A percentile compares a stretch with the other conserved stretches of the same genome.
Evolutionary conservation across 2,113 vertebrate species (phyloP).

Genomic region (Pseudopipra pipra): DNA sequence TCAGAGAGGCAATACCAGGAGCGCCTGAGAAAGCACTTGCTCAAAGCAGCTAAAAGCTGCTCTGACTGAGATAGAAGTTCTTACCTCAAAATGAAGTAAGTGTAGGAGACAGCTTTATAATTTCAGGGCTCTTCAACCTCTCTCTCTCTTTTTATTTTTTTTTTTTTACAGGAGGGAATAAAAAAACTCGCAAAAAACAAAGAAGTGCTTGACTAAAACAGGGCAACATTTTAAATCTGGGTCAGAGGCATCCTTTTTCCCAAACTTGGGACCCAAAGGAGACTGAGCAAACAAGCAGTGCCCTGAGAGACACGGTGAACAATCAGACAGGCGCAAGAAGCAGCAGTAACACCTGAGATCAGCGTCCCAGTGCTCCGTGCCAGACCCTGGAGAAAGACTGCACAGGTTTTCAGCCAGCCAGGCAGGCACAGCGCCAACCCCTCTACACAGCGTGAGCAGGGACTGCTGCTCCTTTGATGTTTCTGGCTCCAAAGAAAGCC

Average conservation of each 20-base stretch:
- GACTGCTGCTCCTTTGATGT: not conserved
- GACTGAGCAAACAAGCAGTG: not conserved
- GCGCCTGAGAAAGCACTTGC: conserved; percentile 3
- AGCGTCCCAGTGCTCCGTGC: not conserved
- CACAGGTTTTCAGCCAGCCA: not conserved
- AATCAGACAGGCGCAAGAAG: not conserved
- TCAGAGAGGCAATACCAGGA: conserved; percentile 32
- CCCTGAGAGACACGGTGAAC: fast-evolving
- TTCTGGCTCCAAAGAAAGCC: not conserved
- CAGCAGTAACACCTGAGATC: not conserved
- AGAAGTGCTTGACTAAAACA: not conserved
- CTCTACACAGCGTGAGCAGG: not conserved
- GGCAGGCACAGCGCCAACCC: not conserved
- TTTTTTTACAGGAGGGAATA: not conserved
- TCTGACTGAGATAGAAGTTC: not conserved
- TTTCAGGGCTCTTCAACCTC: not conserved
- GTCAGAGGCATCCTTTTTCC: not conserved
- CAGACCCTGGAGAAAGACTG: not conserved
- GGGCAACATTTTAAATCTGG: not conserved
- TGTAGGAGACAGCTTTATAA: not conserved
- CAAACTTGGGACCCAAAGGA: not conserved
- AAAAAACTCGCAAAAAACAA: not conserved
- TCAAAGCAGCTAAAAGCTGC: not conserved
- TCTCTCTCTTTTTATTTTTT: not conserved
- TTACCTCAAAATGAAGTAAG: not conserved